Evolutionary conservation across 2,797 vertebrate genomes (phyloP), one percentile per base, ranked within the genome.

Genomic region (Melanotaenia trifasciata): DNA sequence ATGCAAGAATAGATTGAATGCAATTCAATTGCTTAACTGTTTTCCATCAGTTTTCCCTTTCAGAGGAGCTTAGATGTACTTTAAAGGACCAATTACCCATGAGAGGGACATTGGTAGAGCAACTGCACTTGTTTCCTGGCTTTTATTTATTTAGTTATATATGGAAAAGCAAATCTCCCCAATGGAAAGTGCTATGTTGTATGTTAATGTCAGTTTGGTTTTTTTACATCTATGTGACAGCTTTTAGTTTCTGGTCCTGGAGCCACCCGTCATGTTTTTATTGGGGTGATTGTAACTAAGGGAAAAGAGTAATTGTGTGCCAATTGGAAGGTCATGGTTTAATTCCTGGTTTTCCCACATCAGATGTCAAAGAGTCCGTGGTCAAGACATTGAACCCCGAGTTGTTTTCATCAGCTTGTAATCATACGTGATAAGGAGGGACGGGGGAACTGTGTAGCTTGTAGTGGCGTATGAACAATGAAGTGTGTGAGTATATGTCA

Each of bases 1-100:
- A 90, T 78, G 81, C 90, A 89, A 88, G 79, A 79, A 79, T 47
- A 83, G 73, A 90, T 85, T 84, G 75, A 84, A 86, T 65, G 65
- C 74, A 81, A 69, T 87, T 81, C 79, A 84, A 79, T 77, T 80
- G 73, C 84, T 79, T 81, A 86, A 83, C 82, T 85, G 76, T 64
- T 88, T 90, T 85, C 79, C 80, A 86, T 87, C 72, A 59, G 50
- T 59, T 64, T 65, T 24, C 50, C 66, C 70, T 81, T 79, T 79
- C 74, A 83, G 64, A 5, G 45, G 70, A 74, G 77, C 78, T 85
- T 76, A 80, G 58, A 84, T 82, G 74, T 72, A 81, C 77, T 80
- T 90, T 80, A 78, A 33, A 75, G 75, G 82, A 85, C 73, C 86
- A 89, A 89, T 92, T 90, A 90, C 84, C 45, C 67, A 67, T 10